Conservation (phyloP, 2,113 vertebrate species). For the Ceyx cyanopectus region DNA sequence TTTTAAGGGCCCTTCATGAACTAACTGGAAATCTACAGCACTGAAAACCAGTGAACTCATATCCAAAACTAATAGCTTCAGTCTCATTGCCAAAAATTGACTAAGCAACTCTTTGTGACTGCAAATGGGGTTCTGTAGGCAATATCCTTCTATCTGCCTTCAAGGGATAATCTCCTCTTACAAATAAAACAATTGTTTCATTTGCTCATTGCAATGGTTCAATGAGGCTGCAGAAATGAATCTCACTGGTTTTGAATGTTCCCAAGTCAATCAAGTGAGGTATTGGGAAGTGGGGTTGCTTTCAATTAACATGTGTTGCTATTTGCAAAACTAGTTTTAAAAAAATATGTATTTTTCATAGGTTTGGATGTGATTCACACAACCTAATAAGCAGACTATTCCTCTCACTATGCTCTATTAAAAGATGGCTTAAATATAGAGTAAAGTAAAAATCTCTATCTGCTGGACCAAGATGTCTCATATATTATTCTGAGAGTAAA, state of each 20-base stretch:
- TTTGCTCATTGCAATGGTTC: conserved; percentile 40
- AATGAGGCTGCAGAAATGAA: conserved; percentile 59
- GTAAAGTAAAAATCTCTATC: not conserved
- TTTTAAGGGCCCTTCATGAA: conserved; percentile 64
- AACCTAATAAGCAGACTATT: not conserved
- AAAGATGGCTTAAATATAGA: not conserved
- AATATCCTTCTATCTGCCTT: conserved; percentile 62
- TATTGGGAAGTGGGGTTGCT: not conserved
- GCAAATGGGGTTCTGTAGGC: conserved; percentile 58
- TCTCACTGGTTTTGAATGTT: conserved; percentile 2
- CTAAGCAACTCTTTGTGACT: conserved; percentile 49
- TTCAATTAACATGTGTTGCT: not conserved
- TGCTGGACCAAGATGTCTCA: not conserved
- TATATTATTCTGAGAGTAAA: not conserved
- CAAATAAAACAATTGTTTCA: conserved; percentile 70
- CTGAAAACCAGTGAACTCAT: conserved; percentile 60
- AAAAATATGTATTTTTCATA: conserved; percentile 1
- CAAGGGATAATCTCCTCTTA: conserved; percentile 65
- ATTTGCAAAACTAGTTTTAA: not conserved
- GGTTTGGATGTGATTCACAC: not conserved
- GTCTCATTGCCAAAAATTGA: conserved; percentile 58
- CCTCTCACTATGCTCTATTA: not conserved
- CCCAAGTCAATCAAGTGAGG: not conserved
- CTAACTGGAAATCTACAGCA: conserved; percentile 56
- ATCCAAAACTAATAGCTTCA: conserved; percentile 62